Conservation (phyloP, 2,113 vertebrate species). For the Phyllopteryx taeniolatus region DNA sequence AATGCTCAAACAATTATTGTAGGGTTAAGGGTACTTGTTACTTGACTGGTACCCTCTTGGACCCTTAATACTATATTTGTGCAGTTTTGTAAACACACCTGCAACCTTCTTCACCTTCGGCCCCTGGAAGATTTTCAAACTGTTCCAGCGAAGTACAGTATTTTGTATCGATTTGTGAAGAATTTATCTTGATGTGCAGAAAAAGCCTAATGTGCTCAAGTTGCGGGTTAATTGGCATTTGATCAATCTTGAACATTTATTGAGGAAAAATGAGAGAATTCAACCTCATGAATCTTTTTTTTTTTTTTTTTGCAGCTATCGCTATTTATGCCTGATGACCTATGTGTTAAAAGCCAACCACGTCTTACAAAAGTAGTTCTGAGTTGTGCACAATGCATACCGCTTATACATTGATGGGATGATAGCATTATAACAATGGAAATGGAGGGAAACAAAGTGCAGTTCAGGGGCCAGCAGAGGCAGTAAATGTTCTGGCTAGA, state of each 20-base stretch:
- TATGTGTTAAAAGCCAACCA: not conserved
- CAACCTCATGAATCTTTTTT: not conserved
- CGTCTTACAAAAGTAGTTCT: not conserved
- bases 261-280: not conserved
- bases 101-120: not conserved
- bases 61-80: not conserved
- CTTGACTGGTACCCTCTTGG: not conserved
- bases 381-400: conserved; percentile 37
- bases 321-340: not conserved
- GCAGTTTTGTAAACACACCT: not conserved
- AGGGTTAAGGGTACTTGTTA: not conserved
- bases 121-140: not conserved
- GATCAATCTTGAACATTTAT: not conserved
- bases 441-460: conserved; percentile 22
- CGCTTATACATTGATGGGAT: conserved; percentile 23
- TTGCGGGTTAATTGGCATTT: not conserved
- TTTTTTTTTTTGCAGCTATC: not conserved
- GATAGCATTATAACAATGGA: not conserved
- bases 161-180: not conserved
- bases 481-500: conserved; percentile 6
- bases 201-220: not conserved
- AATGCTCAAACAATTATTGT: not conserved
- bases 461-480: conserved; percentile 21
- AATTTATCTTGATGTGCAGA: not conserved
- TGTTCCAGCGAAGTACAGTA: not conserved